These are phyloP conservation scores for Phalangium opilio DNA, from an alignment of 2,888 invertebrate species.

Conservation along the genomic window DNA sequence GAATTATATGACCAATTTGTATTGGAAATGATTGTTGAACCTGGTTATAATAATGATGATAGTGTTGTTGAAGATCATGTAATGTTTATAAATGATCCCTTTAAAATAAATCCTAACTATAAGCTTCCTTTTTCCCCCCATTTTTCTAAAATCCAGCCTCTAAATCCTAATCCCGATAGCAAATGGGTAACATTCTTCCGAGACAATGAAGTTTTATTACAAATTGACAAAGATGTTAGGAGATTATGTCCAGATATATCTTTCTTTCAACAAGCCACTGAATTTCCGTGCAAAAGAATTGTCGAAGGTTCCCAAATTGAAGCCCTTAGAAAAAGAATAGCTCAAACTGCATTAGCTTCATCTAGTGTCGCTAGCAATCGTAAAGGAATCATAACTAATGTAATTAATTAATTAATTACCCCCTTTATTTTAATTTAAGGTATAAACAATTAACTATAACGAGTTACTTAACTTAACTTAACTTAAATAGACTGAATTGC, in stretches of 20 bases:
- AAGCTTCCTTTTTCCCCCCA: background rate
- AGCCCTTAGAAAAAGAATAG: slow-evolving; percentile 72
- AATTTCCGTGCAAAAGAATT: slow-evolving; percentile 66
- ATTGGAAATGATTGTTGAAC: slow-evolving; percentile 74
- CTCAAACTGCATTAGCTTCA: slow-evolving; percentile 65
- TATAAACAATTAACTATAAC: too few species aligned
- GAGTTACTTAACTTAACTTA: too few species aligned
- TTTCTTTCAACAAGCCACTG: slow-evolving; percentile 90
- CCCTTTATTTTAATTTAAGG: too few species aligned
- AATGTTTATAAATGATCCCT: slow-evolving; percentile 7
- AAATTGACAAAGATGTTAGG: slow-evolving; percentile 64
- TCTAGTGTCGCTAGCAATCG: slow-evolving; percentile 77
- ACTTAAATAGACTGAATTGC: slow-evolving; percentile 1
- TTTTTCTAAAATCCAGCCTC: slow-evolving; percentile 44
- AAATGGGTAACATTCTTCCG: slow-evolving; percentile 92
- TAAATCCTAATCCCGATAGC: slow-evolving; percentile 87
- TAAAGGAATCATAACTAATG: slow-evolving; percentile 65
- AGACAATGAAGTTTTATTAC: slow-evolving; percentile 90
- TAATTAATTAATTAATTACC: slow-evolving; percentile 38
- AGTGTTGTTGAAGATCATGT: slow-evolving; percentile 38
- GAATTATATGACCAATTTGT: slow-evolving; percentile 34
- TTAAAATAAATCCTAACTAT: background rate
- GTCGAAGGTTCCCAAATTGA: slow-evolving; percentile 56
- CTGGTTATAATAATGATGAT: slow-evolving; percentile 46
- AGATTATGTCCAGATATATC: slow-evolving; percentile 86